A percentile compares a stretch with the other conserved stretches of the same genome.
These are phyloP conservation scores for Salvelinus namaycush DNA, from an alignment of 2,113 vertebrate genomes.

Conservation along the genomic window DNA sequence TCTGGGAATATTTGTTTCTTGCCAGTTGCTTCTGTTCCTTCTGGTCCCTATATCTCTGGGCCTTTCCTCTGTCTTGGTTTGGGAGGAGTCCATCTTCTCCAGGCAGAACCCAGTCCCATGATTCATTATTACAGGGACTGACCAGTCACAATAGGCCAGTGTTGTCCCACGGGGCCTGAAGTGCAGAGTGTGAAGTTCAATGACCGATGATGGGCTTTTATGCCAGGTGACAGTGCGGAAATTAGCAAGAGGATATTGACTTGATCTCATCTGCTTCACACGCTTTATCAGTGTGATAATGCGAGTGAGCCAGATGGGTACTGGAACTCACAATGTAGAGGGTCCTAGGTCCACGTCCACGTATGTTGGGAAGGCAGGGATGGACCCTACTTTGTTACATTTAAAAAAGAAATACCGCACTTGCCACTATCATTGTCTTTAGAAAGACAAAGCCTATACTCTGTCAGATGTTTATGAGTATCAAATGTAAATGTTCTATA, in stretches of 20 bases:
- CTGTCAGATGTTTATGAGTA: no score
- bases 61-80: background rate
- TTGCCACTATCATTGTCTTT: no score
- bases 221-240: slow-evolving; percentile 29
- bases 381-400: no score
- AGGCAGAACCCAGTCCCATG: background rate
- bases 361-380: no score
- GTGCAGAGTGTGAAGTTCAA: background rate
- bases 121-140: background rate
- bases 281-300: slow-evolving; percentile 8
- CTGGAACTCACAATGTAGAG: no score
- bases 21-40: slow-evolving; percentile 1
- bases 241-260: slow-evolving; percentile 23
- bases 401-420: no score
- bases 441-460: no score
- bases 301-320: background rate
- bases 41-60: background rate
- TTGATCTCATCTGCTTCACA: slow-evolving; percentile 25
- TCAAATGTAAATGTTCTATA: no score
- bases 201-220: background rate
- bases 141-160: background rate
- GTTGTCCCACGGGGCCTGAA: background rate
- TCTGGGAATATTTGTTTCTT: slow-evolving; percentile 26
- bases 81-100: slow-evolving; percentile 9
- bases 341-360: no score